These are phyloP conservation scores for Drosophila phalerata DNA, from an alignment of 2,888 invertebrate genomes.

Conservation along the genomic window DNA sequence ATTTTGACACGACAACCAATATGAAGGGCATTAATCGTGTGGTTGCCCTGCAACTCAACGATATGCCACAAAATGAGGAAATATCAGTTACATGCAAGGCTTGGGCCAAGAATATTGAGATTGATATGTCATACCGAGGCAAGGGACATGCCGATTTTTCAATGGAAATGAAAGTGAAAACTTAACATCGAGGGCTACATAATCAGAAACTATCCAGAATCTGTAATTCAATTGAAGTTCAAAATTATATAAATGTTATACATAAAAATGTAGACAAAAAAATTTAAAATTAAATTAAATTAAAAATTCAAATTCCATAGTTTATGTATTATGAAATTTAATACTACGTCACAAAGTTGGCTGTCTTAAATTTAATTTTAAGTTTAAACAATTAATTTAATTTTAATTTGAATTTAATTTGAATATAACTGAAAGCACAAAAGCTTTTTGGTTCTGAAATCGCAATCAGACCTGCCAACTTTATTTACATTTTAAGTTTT, in stretches of 20 bases:
- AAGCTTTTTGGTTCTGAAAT: no score
- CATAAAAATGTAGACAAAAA: background rate
- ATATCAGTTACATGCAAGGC: conserved; percentile 37
- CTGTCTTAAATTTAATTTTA: no score
- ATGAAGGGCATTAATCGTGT: conserved; percentile 42
- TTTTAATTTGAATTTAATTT: no score
- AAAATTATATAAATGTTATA: conserved; percentile 8
- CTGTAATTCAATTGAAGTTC: background rate
- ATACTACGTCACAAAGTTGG: no score
- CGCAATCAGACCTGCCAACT: no score
- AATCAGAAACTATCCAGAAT: background rate
- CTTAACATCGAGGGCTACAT: background rate
- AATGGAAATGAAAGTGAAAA: conserved; percentile 22
- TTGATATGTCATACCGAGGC: conserved; percentile 38
- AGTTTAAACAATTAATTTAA: no score
- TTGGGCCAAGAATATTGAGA: conserved; percentile 65
- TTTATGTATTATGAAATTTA: no score
- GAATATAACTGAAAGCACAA: no score
- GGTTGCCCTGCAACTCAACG: conserved; percentile 52
- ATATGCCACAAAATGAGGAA: conserved; percentile 32
- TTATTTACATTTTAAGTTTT: no score
- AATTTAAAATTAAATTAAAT: no score
- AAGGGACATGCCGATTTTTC: conserved; percentile 45
- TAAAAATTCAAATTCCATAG: no score
- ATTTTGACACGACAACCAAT: conserved; percentile 28